Conservation (phyloP, 2,888 invertebrate genomes). For the Heliconius aoede region DNA sequence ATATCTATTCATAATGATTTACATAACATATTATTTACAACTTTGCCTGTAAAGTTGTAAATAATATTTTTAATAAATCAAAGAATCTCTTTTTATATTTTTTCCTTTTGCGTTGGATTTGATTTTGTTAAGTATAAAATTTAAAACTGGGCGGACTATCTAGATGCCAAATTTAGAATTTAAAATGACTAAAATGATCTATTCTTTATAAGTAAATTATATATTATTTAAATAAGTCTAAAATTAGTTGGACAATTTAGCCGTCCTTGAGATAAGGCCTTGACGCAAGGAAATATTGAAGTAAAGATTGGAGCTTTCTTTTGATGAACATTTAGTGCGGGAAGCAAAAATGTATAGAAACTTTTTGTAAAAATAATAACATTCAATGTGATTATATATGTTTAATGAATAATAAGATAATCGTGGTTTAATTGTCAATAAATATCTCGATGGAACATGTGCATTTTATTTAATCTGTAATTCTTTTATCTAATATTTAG, state of each 20-base stretch:
- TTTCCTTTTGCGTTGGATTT: not conserved
- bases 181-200: not conserved
- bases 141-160: not conserved
- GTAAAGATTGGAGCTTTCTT: not conserved
- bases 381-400: slow-evolving; percentile 13
- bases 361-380: slow-evolving; percentile 4
- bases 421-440: slow-evolving; percentile 2
- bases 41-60: not conserved
- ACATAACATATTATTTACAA: slow-evolving; percentile 8
- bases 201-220: not conserved
- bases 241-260: slow-evolving; percentile 22
- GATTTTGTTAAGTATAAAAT: not conserved
- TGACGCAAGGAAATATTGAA: slow-evolving; percentile 4
- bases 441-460: slow-evolving; percentile 10
- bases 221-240: slow-evolving; percentile 8
- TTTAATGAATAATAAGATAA: not conserved
- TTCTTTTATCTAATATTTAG: too few species aligned
- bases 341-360: not conserved
- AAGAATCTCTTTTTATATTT: not conserved
- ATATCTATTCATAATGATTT: slow-evolving; percentile 12
- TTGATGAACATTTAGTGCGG: not conserved
- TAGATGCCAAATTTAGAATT: slow-evolving; percentile 18
- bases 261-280: slow-evolving; percentile 26
- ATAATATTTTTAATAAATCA: too few species aligned
- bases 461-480: slow-evolving; percentile 11